A percentile compares a stretch with the other conserved stretches of the same genome.
Conservation (phyloP, 2,113 vertebrate genomes). For the Macaca nemestrina region DNA sequence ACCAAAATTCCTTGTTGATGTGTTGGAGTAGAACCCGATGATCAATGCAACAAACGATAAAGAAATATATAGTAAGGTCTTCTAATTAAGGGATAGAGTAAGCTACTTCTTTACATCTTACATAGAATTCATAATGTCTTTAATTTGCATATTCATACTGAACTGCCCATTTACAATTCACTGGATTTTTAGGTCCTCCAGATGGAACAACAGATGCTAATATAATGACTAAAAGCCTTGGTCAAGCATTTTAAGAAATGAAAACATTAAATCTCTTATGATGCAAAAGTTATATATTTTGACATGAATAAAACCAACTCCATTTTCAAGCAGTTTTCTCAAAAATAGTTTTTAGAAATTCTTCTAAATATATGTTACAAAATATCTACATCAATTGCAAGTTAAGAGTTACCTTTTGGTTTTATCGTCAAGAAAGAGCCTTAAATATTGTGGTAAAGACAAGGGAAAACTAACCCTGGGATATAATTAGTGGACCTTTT, state of each 20-base stretch:
- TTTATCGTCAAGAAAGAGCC: neutral
- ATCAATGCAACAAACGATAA: constrained; percentile 20
- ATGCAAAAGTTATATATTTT: constrained; percentile 52
- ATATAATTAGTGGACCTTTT: neutral
- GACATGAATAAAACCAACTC: constrained; percentile 25
- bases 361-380: neutral
- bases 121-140: constrained; percentile 43
- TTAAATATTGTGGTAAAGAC: neutral
- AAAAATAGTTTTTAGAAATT: constrained; percentile 11
- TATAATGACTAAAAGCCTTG: constrained; percentile 63
- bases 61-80: constrained; percentile 30
- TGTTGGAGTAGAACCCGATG: neutral
- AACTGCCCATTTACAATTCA: constrained; percentile 62
- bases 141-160: constrained; percentile 65
- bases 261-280: constrained; percentile 53
- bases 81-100: neutral
- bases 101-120: constrained; percentile 14
- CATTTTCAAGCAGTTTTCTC: neutral
- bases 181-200: constrained; percentile 56
- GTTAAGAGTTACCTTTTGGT: neutral
- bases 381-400: neutral
- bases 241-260: constrained; percentile 67
- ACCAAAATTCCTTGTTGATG: neutral
- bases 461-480: neutral
- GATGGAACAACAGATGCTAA: constrained; percentile 67